Percentiles rank a stretch among this genome's conserved stretches.
phyloP scores from a whole-genome alignment of 2,113 vertebrate species.

The Pachycephala philippinensis region DNA sequence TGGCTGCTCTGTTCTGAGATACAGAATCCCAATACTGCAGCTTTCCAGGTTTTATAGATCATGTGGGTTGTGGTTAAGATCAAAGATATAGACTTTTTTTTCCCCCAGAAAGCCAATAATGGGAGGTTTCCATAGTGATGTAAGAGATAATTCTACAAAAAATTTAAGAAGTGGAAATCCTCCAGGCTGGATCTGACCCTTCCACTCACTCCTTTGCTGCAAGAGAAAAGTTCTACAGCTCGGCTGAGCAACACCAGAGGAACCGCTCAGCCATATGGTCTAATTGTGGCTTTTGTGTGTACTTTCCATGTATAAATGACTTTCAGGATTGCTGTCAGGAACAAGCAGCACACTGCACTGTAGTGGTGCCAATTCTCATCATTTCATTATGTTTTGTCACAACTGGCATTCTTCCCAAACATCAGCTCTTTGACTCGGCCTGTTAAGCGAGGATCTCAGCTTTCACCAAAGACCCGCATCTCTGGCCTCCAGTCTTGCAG shows the following conservation, averaged over 20 bases:
- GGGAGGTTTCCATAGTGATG: neutral
- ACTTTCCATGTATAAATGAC: neutral
- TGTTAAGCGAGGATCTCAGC: rapidly evolving
- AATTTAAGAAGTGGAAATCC: neutral
- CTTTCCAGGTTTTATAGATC: neutral
- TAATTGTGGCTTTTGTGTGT: neutral
- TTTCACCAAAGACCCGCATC: neutral
- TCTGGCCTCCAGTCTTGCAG: neutral
- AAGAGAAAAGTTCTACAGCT: neutral
- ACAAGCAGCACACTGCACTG: neutral
- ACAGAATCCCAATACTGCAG: neutral
- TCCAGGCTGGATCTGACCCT: neutral
- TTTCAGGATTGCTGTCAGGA: constrained; percentile 15
- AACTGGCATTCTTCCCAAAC: neutral
- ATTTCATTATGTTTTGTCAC: neutral
- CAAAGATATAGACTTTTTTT: neutral
- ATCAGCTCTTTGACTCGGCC: neutral
- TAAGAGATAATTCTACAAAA: neutral
- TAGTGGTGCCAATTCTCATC: neutral
- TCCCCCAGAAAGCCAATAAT: neutral
- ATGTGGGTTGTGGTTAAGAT: neutral
- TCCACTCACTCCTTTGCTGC: neutral
- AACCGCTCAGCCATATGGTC: neutral
- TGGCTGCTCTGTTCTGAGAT: neutral
- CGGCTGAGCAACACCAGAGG: neutral